Evolutionary conservation across 2,797 vertebrate genomes (phyloP).

Genomic region (Myotis vivesi): DNA sequence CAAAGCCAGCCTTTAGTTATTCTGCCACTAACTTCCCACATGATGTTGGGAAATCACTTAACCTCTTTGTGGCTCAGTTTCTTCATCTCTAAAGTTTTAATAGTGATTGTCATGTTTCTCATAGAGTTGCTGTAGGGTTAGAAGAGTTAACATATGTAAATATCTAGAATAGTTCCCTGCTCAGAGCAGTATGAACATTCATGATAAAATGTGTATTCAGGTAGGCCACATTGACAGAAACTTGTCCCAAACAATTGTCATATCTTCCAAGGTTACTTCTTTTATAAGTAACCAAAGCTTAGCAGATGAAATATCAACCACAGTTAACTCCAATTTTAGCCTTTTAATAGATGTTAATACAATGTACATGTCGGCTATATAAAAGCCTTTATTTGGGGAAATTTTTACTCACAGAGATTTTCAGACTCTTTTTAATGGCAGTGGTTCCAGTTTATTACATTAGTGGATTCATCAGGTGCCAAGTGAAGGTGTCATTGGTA

Average conservation of each 20-base stretch:
- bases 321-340: neutral
- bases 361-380: neutral
- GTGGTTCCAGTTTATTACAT: neutral
- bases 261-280: neutral
- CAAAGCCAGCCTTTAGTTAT: neutral
- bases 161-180: neutral
- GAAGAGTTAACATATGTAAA: neutral
- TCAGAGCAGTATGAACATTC: neutral
- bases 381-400: neutral
- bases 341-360: neutral
- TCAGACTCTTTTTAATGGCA: neutral
- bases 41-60: neutral
- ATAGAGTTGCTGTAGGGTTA: neutral
- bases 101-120: neutral
- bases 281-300: neutral
- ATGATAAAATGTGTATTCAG: neutral
- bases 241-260: neutral
- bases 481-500: neutral
- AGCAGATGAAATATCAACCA: neutral
- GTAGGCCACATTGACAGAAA: neutral
- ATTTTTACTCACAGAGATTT: neutral
- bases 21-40: neutral
- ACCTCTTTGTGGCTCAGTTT: neutral
- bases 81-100: neutral
- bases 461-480: neutral